Percentiles rank a stretch among this genome's conserved stretches.
These are phyloP conservation scores for Hippopotamyrus pictus DNA, from an alignment of 2,797 vertebrate species.

Conservation along the genomic window DNA sequence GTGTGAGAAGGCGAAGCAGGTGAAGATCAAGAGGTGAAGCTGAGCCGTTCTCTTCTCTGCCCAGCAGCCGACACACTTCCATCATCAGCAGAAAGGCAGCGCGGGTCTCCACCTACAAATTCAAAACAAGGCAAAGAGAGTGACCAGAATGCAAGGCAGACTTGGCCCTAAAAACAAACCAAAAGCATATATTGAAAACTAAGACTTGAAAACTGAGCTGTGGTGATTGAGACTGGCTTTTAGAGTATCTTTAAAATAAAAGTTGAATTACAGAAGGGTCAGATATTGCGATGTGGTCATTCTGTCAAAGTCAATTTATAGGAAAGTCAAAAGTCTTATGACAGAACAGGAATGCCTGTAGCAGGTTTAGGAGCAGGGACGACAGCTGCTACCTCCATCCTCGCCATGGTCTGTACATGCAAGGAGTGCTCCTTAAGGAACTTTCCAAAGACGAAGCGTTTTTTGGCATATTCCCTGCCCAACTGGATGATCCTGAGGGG, in stretches of 20 bases:
- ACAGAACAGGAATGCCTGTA: neutral
- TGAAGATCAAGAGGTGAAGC: slow-evolving; percentile 59
- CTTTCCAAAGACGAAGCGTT: slow-evolving; percentile 70
- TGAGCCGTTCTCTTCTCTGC: slow-evolving; percentile 63
- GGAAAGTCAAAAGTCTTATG: neutral
- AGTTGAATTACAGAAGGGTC: neutral
- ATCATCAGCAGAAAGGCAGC: slow-evolving; percentile 68
- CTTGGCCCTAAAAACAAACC: neutral
- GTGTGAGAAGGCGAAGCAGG: slow-evolving; percentile 66
- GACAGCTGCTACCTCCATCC: slow-evolving; percentile 67
- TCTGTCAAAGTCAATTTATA: neutral
- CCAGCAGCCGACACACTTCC: slow-evolving; percentile 66
- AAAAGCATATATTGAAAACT: neutral
- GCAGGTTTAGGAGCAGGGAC: neutral
- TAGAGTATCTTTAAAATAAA: neutral
- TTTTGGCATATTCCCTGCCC: slow-evolving; percentile 68
- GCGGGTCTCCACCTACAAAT: slow-evolving; percentile 64
- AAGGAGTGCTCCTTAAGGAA: slow-evolving; percentile 73
- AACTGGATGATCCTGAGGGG: slow-evolving; percentile 63
- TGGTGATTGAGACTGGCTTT: neutral
- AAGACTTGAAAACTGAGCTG: neutral
- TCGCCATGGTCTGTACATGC: slow-evolving; percentile 70
- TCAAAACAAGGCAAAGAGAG: neutral
- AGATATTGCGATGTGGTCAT: neutral
- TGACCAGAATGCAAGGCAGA: neutral